These are phyloP conservation scores for Peribatodes rhomboidaria DNA, from an alignment of 2,888 invertebrate species.

Conservation along the genomic window DNA sequence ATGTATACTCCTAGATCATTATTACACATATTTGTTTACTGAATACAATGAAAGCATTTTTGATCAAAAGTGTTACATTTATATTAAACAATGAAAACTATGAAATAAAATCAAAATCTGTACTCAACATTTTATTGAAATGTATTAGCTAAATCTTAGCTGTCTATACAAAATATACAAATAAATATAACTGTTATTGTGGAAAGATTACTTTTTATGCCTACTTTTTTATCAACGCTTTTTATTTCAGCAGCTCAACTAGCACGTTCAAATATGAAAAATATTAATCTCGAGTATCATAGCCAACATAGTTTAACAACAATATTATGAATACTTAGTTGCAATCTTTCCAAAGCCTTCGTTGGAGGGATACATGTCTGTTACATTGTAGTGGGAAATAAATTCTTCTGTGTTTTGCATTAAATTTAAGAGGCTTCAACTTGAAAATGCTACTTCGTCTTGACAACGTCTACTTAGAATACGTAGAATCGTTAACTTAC, in stretches of 20 bases:
- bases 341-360: background rate
- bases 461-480: background rate
- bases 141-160: background rate
- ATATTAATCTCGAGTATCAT: background rate
- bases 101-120: background rate
- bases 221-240: too few species aligned
- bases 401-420: background rate
- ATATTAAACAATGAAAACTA: too few species aligned
- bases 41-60: background rate
- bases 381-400: constrained; percentile 1
- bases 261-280: background rate
- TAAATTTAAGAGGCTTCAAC: too few species aligned
- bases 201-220: too few species aligned
- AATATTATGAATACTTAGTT: constrained; percentile 1
- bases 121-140: background rate
- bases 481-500: too few species aligned
- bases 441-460: background rate
- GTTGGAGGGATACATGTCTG: background rate
- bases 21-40: background rate
- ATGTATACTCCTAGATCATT: background rate
- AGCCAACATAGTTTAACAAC: background rate
- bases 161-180: too few species aligned
- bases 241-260: too few species aligned
- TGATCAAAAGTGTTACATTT: background rate
- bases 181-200: too few species aligned